A percentile compares a stretch with the other conserved stretches of the same genome.
Evolutionary conservation across 2,797 vertebrate species (phyloP).

Genomic region (Phrynocephalus vlangalii): DNA sequence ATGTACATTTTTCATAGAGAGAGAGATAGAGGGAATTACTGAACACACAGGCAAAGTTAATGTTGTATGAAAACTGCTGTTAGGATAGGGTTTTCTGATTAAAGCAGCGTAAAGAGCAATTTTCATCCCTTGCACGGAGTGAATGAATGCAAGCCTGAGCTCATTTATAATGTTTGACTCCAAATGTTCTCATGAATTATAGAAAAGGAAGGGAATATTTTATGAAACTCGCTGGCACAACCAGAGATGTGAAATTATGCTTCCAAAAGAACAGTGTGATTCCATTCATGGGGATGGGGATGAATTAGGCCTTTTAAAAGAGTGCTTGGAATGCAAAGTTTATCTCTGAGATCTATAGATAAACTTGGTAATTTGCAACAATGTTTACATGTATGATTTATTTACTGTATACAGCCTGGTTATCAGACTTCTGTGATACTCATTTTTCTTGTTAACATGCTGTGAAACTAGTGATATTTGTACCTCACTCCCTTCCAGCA

Average conservation of each 20-base stretch:
- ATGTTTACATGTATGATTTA: neutral
- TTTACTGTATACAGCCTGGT: neutral
- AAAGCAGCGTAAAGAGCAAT: constrained; percentile 43
- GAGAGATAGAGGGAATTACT: constrained; percentile 43
- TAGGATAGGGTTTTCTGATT: constrained; percentile 57
- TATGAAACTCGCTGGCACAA: constrained; percentile 29
- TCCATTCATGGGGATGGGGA: neutral
- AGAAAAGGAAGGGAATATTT: constrained; percentile 43
- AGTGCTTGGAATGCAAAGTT: constrained; percentile 21
- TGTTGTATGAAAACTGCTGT: constrained; percentile 51
- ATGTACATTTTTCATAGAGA: constrained; percentile 46
- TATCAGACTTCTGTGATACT: neutral
- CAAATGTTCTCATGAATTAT: constrained; percentile 49
- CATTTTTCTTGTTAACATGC: neutral
- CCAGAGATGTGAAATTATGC: constrained; percentile 6
- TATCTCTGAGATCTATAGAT: neutral
- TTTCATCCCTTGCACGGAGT: constrained; percentile 39
- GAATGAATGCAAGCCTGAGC: constrained; percentile 15
- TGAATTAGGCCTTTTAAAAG: neutral
- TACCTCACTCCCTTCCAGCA: neutral
- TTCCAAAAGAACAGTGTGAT: constrained; percentile 28
- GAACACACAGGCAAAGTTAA: constrained; percentile 50
- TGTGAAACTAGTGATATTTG: neutral
- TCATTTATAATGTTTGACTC: constrained; percentile 47
- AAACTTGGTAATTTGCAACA: neutral